phyloP scores from a whole-genome alignment of 2,113 vertebrate genomes.

The Poeciliopsis turrubarensis region DNA sequence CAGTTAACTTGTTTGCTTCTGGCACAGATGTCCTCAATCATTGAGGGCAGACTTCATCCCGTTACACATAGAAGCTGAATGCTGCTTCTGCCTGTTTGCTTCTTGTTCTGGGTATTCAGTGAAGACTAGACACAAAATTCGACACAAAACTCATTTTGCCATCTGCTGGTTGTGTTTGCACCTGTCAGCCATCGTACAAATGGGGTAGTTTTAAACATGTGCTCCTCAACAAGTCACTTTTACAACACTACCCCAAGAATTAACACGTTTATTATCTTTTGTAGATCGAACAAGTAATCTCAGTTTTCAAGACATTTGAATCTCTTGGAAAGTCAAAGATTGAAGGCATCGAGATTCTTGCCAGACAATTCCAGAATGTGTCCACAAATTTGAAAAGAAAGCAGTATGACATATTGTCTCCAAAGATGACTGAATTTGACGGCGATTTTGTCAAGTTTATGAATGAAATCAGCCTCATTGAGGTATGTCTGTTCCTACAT shows the following conservation, averaged over 20 bases:
- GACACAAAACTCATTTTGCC: too few species aligned
- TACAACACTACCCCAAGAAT: neutral
- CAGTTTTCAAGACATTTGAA: conserved; percentile 77
- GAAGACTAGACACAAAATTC: too few species aligned
- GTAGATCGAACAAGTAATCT: conserved; percentile 85
- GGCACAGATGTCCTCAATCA: too few species aligned
- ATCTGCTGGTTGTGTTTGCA: too few species aligned
- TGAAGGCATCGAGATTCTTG: conserved; percentile 83
- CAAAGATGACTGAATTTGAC: conserved; percentile 82
- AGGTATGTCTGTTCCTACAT: conserved; percentile 70
- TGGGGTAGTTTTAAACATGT: too few species aligned
- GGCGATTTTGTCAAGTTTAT: conserved; percentile 82
- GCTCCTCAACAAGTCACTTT: neutral
- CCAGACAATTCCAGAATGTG: conserved; percentile 82
- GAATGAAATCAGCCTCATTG: conserved; percentile 78
- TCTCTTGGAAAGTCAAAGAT: conserved; percentile 80
- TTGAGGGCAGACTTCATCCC: too few species aligned
- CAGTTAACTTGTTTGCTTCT: too few species aligned
- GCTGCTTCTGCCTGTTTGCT: too few species aligned
- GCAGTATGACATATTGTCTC: conserved; percentile 83
- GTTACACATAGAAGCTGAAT: too few species aligned
- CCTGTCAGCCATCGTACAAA: too few species aligned
- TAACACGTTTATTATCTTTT: conserved; percentile 54
- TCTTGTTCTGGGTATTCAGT: too few species aligned
- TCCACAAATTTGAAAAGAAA: conserved; percentile 82